A percentile compares a stretch with the other conserved stretches of the same genome.
Evolutionary conservation across 2,888 invertebrate genomes (phyloP).

Genomic region (Nezara viridula): DNA sequence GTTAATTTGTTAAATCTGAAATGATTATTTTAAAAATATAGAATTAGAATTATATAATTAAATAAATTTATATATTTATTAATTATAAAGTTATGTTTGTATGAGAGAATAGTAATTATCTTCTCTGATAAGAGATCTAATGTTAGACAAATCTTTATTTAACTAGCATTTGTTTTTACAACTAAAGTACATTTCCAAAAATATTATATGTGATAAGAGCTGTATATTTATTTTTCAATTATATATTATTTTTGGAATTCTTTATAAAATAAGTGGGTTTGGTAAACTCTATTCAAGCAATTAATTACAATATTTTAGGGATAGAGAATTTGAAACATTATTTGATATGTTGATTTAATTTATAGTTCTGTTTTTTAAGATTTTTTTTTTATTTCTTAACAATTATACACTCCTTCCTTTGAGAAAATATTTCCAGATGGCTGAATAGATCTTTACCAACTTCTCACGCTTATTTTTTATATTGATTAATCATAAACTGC

Average conservation of each 20-base stretch:
- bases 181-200: background rate
- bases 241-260: background rate
- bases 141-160: background rate
- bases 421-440: too few relatives aligned
- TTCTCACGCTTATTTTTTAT: too few relatives aligned
- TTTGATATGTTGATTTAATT: background rate
- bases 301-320: too few relatives aligned
- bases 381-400: too few relatives aligned
- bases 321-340: background rate
- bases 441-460: too few relatives aligned
- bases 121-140: background rate
- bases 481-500: too few relatives aligned
- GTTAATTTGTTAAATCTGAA: background rate
- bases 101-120: background rate
- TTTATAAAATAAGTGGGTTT: too few relatives aligned
- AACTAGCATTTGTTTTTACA: background rate
- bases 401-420: too few relatives aligned
- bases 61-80: background rate
- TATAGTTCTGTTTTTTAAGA: too few relatives aligned
- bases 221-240: background rate
- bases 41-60: background rate
- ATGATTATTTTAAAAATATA: too few relatives aligned
- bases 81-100: background rate
- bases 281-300: too few relatives aligned
- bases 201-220: background rate